Base-by-base conservation (phyloP, 2,113 vertebrate genomes). In the Salvelinus sp. region DNA sequence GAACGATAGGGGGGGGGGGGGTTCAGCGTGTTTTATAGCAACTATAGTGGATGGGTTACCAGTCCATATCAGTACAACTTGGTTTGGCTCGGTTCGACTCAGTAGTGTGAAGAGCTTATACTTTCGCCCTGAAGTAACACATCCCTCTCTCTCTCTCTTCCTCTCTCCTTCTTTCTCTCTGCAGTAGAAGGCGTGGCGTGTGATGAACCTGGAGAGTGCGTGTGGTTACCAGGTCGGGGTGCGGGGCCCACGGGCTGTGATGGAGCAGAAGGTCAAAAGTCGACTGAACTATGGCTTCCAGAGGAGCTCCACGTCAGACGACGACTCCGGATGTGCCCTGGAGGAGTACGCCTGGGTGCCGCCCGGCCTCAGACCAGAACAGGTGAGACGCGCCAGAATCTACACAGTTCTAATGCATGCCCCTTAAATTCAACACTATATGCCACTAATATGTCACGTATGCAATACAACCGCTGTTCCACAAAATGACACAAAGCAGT, bases 261-360 rank as follows among this genome's bases (percentile, higher is more conserved):
- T 97, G 96, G 97, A 98, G 88, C 94, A 95, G 78, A 98, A 98
- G 91, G 93, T 95, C 84, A 92, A 54, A 54, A 5, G 91, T 81
- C 97, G 96, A 78, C 92, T 97, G 2, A 90, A 93, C 68, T 95
- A 95, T 0, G 96, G 95, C 63, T 98, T 96, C 84, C 97, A 99
- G 84, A 91, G 95, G 84, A 98, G 97, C 85, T 99, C 97, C 87
- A 97, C 97, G 0, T 99, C 97, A 0, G 97, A 99, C 0, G 97
- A 99, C 1, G 97, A 99, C 80, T 99, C 97, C 0, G 97, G 97
- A 78, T 99, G 97, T 30, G 97, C 96, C 0, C 82, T 99, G 90
- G 97, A 99, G 88, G 97, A 99, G 83, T 98, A 99, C 0, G 93
- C 97, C 30, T 99, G 97, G 97, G 97, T 99, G 0, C 97, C 97